These are phyloP conservation scores for Portevinia maculata DNA, from an alignment of 2,888 invertebrate species.

Conservation along the genomic window DNA sequence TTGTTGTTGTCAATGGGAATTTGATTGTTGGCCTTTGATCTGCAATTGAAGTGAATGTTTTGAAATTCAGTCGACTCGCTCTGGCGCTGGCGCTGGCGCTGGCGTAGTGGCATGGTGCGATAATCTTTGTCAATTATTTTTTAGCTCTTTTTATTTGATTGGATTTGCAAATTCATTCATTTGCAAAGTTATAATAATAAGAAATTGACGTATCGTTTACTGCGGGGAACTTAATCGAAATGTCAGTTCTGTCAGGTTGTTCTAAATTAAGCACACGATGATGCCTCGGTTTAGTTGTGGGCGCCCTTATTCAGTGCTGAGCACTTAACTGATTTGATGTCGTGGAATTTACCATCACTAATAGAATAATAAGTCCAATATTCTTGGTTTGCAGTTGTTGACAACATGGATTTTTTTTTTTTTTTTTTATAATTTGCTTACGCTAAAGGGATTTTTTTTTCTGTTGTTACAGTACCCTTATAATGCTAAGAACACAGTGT, in stretches of 20 bases:
- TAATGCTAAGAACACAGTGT: too few species aligned
- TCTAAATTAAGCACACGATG: constrained; percentile 49
- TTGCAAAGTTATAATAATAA: constrained; percentile 29
- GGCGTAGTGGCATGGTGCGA: constrained; percentile 10
- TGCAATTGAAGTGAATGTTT: constrained; percentile 61
- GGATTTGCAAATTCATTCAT: constrained; percentile 64
- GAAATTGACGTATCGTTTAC: constrained; percentile 37
- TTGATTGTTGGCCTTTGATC: constrained; percentile 71
- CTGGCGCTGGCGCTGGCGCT: constrained; percentile 5
- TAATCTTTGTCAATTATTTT: constrained; percentile 55
- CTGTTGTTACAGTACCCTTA: too few species aligned
- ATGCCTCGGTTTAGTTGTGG: constrained; percentile 33
- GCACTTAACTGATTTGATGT: constrained; percentile 41
- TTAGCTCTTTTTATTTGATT: constrained; percentile 50
- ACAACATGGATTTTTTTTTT: too few species aligned
- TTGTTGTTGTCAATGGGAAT: constrained; percentile 62
- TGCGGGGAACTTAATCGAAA: constrained; percentile 23
- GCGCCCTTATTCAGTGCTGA: constrained; percentile 36
- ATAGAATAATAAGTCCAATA: constrained; percentile 48
- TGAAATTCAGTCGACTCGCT: constrained; percentile 39
- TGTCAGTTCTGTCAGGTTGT: constrained; percentile 57
- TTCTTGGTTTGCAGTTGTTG: constrained; percentile 38
- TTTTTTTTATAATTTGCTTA: too few species aligned
- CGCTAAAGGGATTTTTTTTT: too few species aligned
- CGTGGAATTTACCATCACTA: constrained; percentile 53